These are phyloP conservation scores for Philaethria dido DNA, from an alignment of 2,888 invertebrate genomes.

Conservation along the genomic window DNA sequence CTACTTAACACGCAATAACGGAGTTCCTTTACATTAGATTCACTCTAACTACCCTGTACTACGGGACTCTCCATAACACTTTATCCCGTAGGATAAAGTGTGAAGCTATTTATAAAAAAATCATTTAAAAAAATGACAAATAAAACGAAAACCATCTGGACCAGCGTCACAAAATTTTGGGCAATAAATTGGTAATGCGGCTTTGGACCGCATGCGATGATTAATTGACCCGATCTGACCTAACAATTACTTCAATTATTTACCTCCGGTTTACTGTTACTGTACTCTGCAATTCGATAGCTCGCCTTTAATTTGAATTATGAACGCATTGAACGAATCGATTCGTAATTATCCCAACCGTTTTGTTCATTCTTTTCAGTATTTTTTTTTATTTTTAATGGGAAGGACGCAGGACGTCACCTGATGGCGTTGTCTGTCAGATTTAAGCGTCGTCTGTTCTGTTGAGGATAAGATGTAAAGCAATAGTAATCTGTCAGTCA, in stretches of 20 bases:
- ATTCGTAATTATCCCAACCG: constrained; percentile 28
- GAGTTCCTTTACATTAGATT: no score
- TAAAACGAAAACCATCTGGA: constrained; percentile 46
- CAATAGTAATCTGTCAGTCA: no score
- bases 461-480: no score
- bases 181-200: constrained; percentile 70
- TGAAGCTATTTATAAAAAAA: no score
- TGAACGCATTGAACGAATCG: constrained; percentile 39
- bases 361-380: background rate
- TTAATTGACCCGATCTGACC: constrained; percentile 81
- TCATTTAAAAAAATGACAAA: constrained; percentile 1
- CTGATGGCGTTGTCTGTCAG: background rate
- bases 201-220: constrained; percentile 69
- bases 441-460: background rate
- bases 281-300: constrained; percentile 55
- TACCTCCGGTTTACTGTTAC: constrained; percentile 71
- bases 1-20: no score
- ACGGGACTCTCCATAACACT: no score
- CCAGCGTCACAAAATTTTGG: constrained; percentile 58
- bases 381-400: no score
- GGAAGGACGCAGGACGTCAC: no score
- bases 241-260: constrained; percentile 81
- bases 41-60: no score
- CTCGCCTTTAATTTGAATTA: constrained; percentile 55
- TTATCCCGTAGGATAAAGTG: no score